Percentiles rank a stretch among this genome's conserved stretches.
phyloP scores from a whole-genome alignment of 2,888 invertebrate species.

The Tenthredo distinguenda region DNA sequence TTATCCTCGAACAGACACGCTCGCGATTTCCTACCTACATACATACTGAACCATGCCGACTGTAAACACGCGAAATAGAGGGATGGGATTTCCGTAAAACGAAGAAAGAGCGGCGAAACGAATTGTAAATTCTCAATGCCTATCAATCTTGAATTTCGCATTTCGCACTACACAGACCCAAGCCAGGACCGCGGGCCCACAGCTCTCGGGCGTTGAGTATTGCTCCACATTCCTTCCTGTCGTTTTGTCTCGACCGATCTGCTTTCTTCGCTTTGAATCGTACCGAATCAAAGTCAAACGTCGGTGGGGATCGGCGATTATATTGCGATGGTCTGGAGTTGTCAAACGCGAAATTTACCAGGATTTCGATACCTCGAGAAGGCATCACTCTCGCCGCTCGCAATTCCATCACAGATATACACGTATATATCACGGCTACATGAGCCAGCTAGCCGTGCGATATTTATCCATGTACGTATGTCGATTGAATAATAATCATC shows the following conservation, averaged over 20 bases:
- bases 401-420: not conserved
- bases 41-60: not conserved
- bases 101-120: slow-evolving; percentile 15
- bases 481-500: not conserved
- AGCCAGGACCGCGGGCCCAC: slow-evolving; percentile 3
- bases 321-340: slow-evolving; percentile 28
- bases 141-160: slow-evolving; percentile 44
- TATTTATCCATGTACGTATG: no score
- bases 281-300: slow-evolving; percentile 54
- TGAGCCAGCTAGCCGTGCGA: not conserved
- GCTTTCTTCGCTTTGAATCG: slow-evolving; percentile 48
- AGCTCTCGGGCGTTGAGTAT: not conserved
- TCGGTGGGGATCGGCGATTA: not conserved
- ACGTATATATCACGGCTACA: not conserved
- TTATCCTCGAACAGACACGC: slow-evolving; percentile 5
- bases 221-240: slow-evolving; percentile 47
- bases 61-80: not conserved
- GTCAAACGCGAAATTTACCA: slow-evolving; percentile 33
- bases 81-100: slow-evolving; percentile 23
- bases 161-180: slow-evolving; percentile 21
- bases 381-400: not conserved
- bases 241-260: slow-evolving; percentile 33
- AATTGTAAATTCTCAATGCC: slow-evolving; percentile 36
- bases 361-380: not conserved
- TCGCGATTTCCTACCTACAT: slow-evolving; percentile 24